Conservation (phyloP, 2,113 vertebrate genomes). For the Otocyon megalotis region DNA sequence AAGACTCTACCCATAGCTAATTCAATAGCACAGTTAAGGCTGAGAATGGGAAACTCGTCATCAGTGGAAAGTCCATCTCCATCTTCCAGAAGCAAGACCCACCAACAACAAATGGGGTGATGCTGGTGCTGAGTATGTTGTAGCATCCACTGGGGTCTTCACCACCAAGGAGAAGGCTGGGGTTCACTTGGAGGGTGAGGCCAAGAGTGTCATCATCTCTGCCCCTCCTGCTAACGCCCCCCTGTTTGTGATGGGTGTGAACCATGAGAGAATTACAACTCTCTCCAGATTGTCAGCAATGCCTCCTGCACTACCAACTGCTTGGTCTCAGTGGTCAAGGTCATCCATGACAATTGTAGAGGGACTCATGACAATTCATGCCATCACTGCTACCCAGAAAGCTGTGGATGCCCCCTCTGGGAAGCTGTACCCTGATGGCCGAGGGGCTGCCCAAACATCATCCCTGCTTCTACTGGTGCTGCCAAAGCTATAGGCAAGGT, state of each 20-base stretch:
- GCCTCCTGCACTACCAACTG: background rate
- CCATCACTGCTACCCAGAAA: background rate
- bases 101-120: background rate
- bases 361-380: background rate
- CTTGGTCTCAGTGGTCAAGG: background rate
- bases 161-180: background rate
- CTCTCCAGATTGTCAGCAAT: background rate
- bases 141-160: background rate
- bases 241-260: background rate
- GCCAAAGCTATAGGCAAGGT: background rate
- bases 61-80: background rate
- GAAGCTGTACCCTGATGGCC: background rate
- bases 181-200: background rate
- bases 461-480: background rate
- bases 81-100: background rate
- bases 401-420: background rate
- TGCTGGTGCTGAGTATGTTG: background rate
- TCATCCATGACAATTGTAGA: background rate
- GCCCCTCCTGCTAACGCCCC: background rate
- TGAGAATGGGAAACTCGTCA: background rate
- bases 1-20: background rate
- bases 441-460: background rate
- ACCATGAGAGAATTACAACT: background rate
- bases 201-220: background rate
- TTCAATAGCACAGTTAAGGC: background rate